phyloP scores from a whole-genome alignment of 2,797 vertebrate genomes.

The Onychomys torridus region DNA sequence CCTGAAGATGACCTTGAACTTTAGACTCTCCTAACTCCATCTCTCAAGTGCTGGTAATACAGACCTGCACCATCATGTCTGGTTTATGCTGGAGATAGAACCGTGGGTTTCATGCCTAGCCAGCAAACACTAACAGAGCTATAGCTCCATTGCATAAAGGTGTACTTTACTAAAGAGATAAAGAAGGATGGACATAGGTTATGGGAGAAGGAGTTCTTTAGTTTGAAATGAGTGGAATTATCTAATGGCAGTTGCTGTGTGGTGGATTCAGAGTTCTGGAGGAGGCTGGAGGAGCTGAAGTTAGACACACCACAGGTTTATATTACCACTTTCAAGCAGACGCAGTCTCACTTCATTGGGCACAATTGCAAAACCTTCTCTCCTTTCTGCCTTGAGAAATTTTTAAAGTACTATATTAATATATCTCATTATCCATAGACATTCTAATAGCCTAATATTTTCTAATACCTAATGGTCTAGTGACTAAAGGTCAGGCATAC shows the following conservation, averaged over 20 bases:
- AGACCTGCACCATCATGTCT: background rate
- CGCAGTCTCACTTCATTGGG: background rate
- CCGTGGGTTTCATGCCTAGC: background rate
- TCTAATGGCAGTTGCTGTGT: background rate
- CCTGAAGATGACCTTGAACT: background rate
- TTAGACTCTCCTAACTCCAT: background rate
- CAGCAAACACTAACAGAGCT: background rate
- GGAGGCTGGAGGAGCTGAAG: background rate
- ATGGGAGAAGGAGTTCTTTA: background rate
- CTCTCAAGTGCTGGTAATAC: background rate
- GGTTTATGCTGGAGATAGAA: background rate
- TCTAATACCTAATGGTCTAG: conserved; percentile 9
- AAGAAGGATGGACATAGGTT: background rate
- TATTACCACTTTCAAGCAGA: background rate
- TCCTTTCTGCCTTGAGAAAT: conserved; percentile 16
- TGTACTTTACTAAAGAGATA: background rate
- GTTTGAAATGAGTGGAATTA: background rate
- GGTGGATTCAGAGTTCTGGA: background rate
- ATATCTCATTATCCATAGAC: background rate
- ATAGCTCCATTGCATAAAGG: background rate
- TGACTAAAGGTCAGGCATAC: background rate
- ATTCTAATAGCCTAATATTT: background rate
- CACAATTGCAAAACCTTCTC: conserved; percentile 37
- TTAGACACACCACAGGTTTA: background rate
- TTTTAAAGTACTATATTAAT: background rate